Percentiles rank a stretch among this genome's conserved stretches.
Conservation (phyloP, 23 tunicate genomes). For the Ascidia mentula region DNA sequence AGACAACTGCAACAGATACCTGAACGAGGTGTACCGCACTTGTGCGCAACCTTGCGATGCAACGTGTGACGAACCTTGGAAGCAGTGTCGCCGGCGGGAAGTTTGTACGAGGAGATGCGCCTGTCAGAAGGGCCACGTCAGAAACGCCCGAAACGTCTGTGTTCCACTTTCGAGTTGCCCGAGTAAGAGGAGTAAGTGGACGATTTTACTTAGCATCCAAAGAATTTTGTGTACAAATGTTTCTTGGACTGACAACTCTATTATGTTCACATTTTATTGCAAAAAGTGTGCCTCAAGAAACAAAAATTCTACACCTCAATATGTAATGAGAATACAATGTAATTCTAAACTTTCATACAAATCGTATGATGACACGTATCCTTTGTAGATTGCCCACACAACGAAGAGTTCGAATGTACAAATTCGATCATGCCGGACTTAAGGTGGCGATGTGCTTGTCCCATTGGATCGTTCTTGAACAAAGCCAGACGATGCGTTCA, state of each 20-base stretch:
- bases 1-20: too few relatives aligned
- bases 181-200: too few relatives aligned
- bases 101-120: background rate
- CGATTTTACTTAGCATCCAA: too few relatives aligned
- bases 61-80: background rate
- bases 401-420: background rate
- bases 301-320: too few relatives aligned
- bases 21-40: background rate
- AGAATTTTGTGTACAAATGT: too few relatives aligned
- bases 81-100: background rate
- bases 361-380: background rate
- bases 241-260: too few relatives aligned
- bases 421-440: too few relatives aligned
- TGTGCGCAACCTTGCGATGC: background rate
- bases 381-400: background rate
- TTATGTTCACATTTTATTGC: too few relatives aligned
- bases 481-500: background rate
- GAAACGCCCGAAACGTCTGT: background rate
- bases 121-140: background rate
- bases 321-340: too few relatives aligned
- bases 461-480: background rate
- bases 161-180: background rate
- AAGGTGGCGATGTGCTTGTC: background rate
- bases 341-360: background rate
- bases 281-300: too few relatives aligned